phyloP scores from a whole-genome alignment of 2,888 invertebrate species.

The Synanthedon vespiformis region DNA sequence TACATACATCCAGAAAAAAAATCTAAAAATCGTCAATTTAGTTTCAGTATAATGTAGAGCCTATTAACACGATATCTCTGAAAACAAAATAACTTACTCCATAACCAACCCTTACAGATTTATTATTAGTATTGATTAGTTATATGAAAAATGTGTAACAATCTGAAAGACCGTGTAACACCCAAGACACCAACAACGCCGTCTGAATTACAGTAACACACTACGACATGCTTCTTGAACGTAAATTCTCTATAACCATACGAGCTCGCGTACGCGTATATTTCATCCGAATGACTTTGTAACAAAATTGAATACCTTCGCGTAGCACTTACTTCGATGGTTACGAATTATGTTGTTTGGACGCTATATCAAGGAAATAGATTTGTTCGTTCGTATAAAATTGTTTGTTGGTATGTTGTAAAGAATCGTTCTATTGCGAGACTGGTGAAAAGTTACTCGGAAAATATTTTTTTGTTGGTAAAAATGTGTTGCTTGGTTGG shows the following conservation, averaged over 20 bases:
- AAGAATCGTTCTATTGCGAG: slow-evolving; percentile 3
- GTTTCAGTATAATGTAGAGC: too few species aligned
- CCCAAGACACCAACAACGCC: background rate
- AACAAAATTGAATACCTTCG: slow-evolving; percentile 34
- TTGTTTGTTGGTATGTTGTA: slow-evolving; percentile 8
- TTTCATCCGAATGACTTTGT: slow-evolving; percentile 42
- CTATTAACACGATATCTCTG: too few species aligned
- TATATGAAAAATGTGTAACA: background rate
- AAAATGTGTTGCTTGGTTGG: too few species aligned
- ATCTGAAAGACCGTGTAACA: background rate
- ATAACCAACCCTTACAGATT: too few species aligned
- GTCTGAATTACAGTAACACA: slow-evolving; percentile 9
- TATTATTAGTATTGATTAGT: too few species aligned
- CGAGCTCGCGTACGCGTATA: slow-evolving; percentile 19
- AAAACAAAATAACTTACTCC: too few species aligned
- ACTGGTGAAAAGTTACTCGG: background rate
- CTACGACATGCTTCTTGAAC: slow-evolving; percentile 23
- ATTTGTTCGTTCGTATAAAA: slow-evolving; percentile 8
- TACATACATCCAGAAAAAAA: too few species aligned
- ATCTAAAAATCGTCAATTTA: too few species aligned
- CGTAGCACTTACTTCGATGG: slow-evolving; percentile 1
- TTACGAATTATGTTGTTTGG: slow-evolving; percentile 3
- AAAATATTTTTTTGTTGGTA: background rate
- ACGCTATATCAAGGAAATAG: slow-evolving; percentile 6
- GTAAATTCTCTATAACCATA: slow-evolving; percentile 32